These are phyloP conservation scores for Agapornis canus DNA, from an alignment of 2,797 vertebrate species.

Conservation along the genomic window DNA sequence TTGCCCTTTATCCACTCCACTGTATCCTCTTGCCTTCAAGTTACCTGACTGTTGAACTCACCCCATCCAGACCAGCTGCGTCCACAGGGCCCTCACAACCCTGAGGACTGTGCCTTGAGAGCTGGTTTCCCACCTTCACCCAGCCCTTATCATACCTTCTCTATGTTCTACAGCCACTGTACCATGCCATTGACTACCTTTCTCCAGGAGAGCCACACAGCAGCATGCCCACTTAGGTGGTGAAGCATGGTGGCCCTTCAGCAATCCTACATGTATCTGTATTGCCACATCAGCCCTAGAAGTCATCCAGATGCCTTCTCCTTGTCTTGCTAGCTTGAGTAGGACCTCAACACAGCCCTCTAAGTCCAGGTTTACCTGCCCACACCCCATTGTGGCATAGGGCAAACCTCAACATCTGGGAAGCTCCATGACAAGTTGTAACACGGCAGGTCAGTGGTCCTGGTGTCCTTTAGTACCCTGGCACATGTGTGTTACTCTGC, in stretches of 20 bases:
- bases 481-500: neutral
- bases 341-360: neutral
- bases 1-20: neutral
- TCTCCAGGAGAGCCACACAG: accelerated
- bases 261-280: accelerated
- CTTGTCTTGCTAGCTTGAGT: neutral
- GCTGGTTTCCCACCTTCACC: neutral
- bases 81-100: neutral
- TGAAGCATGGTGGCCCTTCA: neutral
- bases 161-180: neutral
- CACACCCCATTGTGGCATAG: accelerated
- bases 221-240: neutral
- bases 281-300: neutral
- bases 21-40: neutral
- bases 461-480: neutral
- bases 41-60: neutral
- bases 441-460: neutral
- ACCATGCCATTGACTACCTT: accelerated
- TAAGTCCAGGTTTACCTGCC: neutral
- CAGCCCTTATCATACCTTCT: neutral
- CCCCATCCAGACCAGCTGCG: neutral
- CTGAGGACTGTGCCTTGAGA: neutral
- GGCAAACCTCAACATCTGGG: neutral
- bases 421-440: neutral
- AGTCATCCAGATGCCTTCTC: neutral